Base-by-base conservation (phyloP, 2,888 invertebrate genomes). In the Hirtodrosophila cameraria region DNA sequence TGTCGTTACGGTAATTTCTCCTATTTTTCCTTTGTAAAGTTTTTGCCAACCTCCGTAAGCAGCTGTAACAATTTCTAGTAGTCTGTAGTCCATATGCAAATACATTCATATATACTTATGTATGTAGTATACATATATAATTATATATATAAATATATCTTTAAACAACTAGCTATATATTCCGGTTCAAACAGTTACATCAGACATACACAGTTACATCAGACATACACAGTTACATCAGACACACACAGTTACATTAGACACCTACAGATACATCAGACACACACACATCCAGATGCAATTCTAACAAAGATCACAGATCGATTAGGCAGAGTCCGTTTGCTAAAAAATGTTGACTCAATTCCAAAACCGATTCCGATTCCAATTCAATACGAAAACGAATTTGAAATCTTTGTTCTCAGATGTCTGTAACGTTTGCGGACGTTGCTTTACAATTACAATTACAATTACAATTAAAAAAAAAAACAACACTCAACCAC, bases 371-470 rank as follows among this genome's bases (percentile, higher is more conserved):
- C 23, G 20, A 39, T 27, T 30, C 8, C 16, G 43, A 33, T 39
- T 65, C 33, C 23, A 36, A 31, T 53, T 35, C 30, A 23, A 23
- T 6, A 23, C 16, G 33, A 54, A n/a, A 11, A 42, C 52, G 46
- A 65, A 73, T 70, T 74, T 83, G 76, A 86, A 81, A 81, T 87
- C 86, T 86, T 81, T 72, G 74, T 72, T 79, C 65, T 68, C 63
- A 67, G 61, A 71, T 75, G 70, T 77, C 68, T 78, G 83, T 78
- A 83, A 83, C 75, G 87, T 65, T 75, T 75, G 64, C 68, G 82
- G 64, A 73, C 66, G 55, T 59, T 46, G 62, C 50, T 70, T 63
- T 63, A 62, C 38, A 55, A 64, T 23, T 15, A 16, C 30, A 70
- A 54, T 58, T 50, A 42, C 48, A 64, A 35, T 9, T 18, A 54